Conservation (phyloP, 2,888 invertebrate genomes). For the Pedicia rivosa region DNA sequence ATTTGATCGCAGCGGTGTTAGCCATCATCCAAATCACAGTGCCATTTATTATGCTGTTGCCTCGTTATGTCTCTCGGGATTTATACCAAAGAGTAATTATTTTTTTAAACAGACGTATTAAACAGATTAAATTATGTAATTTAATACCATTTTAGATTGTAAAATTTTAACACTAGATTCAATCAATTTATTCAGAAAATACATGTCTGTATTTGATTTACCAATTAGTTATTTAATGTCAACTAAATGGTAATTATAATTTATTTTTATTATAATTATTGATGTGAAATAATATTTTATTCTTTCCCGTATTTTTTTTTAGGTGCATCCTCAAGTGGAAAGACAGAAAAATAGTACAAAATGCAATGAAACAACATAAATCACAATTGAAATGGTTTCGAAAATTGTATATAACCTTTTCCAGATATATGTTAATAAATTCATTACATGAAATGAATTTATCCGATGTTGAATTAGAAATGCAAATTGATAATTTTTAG, state of each 20-base stretch:
- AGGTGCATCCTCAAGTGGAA: slow-evolving; percentile 51
- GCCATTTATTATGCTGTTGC: slow-evolving; percentile 70
- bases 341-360: slow-evolving; percentile 41
- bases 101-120: slow-evolving; percentile 1
- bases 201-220: slow-evolving; percentile 67
- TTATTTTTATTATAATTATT: slow-evolving; percentile 3
- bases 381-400: slow-evolving; percentile 97
- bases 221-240: slow-evolving; percentile 64
- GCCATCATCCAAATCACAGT: slow-evolving; percentile 83
- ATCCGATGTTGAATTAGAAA: slow-evolving; percentile 60
- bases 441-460: slow-evolving; percentile 61
- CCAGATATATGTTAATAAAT: slow-evolving; percentile 82
- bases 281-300: too few relatives aligned
- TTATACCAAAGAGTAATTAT: slow-evolving; percentile 54
- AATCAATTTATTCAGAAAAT: slow-evolving; percentile 74
- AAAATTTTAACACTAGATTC: slow-evolving; percentile 70
- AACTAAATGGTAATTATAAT: slow-evolving; percentile 48
- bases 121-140: slow-evolving; percentile 10
- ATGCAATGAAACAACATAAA: slow-evolving; percentile 71
- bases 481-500: slow-evolving; percentile 40
- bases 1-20: slow-evolving; percentile 88
- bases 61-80: slow-evolving; percentile 57
- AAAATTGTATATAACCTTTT: slow-evolving; percentile 71
- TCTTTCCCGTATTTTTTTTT: slow-evolving; percentile 14
- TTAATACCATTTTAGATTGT: slow-evolving; percentile 62